phyloP scores from a whole-genome alignment of 1,140 invertebrate species.

The Panulirus ornatus region DNA sequence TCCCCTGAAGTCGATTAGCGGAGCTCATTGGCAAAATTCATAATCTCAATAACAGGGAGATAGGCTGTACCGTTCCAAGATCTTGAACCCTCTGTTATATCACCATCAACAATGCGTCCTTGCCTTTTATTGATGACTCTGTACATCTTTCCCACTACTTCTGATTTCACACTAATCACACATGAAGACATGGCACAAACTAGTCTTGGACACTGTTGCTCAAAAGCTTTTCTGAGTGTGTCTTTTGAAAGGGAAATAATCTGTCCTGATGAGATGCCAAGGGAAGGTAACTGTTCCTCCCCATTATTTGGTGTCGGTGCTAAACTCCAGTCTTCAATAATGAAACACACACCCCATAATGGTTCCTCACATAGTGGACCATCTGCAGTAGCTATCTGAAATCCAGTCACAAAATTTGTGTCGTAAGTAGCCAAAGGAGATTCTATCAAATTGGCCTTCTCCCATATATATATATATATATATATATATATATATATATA shows the following conservation, averaged over 20 bases:
- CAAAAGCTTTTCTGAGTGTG: slow-evolving; percentile 92
- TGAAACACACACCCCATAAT: slow-evolving; percentile 95
- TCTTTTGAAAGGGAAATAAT: slow-evolving; percentile 95
- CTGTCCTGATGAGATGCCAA: slow-evolving; percentile 86
- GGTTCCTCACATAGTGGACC: slow-evolving; percentile 97
- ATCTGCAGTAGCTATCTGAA: slow-evolving; percentile 92
- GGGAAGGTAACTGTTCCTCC: slow-evolving; percentile 69
- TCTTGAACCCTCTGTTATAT: slow-evolving; percentile 89
- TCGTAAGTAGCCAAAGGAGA: slow-evolving; percentile 80
- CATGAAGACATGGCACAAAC: slow-evolving; percentile 98
- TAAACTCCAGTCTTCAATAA: slow-evolving; percentile 88
- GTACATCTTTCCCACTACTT: slow-evolving; percentile 95
- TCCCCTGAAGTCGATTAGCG: slow-evolving; percentile 90
- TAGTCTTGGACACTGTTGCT: slow-evolving; percentile 91
- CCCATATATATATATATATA: too few species aligned
- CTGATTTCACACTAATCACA: slow-evolving; percentile 93
- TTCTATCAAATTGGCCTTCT: slow-evolving; percentile 39
- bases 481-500: too few species aligned
- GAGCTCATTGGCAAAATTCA: slow-evolving; percentile 95
- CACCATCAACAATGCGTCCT: slow-evolving; percentile 92
- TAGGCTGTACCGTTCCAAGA: slow-evolving; percentile 93
- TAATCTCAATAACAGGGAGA: slow-evolving; percentile 97
- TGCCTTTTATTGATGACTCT: slow-evolving; percentile 92
- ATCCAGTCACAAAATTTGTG: slow-evolving; percentile 93
- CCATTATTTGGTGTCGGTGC: slow-evolving; percentile 77